Evolutionary conservation across 2,113 vertebrate species (phyloP).

Genomic region (Hipposideros armiger): DNA sequence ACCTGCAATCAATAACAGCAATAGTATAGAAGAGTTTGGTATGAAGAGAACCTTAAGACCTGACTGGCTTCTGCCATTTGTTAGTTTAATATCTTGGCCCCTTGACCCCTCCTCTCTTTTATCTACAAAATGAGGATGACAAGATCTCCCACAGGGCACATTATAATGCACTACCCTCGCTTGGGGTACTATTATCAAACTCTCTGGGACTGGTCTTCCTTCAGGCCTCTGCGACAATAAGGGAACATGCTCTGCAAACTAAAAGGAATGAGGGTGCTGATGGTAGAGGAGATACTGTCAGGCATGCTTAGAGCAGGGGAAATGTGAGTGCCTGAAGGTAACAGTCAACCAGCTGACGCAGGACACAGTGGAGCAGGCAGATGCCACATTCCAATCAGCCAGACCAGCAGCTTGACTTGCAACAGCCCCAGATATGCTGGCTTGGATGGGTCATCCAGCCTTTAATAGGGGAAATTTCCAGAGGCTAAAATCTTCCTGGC

Average conservation of each 20-base stretch:
- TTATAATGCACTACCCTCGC: neutral
- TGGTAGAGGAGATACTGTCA: neutral
- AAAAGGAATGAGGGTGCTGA: neutral
- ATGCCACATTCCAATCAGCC: neutral
- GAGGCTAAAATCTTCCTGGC: constrained; percentile 29
- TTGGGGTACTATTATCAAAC: neutral
- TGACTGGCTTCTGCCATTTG: neutral
- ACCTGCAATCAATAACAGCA: neutral
- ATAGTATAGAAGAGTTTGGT: neutral
- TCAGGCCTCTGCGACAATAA: neutral
- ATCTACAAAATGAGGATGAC: neutral
- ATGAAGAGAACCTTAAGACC: neutral
- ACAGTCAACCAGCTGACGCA: neutral
- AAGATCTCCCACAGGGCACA: neutral
- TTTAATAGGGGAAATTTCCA: neutral
- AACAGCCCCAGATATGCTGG: neutral
- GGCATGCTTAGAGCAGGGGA: neutral
- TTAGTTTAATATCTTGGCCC: neutral
- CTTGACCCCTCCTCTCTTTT: neutral
- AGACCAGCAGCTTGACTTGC: neutral
- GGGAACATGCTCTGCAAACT: neutral
- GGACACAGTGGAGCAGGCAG: neutral
- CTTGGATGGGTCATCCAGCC: neutral
- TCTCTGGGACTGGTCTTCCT: neutral
- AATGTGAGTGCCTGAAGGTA: neutral